phyloP scores from a whole-genome alignment of 2,888 invertebrate genomes.

The Osmoderma eremita region DNA sequence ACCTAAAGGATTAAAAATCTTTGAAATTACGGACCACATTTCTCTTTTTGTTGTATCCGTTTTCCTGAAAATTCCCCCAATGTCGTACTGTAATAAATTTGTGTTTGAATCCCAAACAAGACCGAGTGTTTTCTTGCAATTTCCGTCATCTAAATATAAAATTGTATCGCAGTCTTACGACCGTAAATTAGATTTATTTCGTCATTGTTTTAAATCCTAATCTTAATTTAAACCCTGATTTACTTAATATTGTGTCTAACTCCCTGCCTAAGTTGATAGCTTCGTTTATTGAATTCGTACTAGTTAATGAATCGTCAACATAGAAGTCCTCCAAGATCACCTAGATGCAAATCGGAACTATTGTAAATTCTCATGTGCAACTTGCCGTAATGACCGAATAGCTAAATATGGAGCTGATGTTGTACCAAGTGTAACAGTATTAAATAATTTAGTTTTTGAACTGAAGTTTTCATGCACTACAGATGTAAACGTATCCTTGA shows the following conservation, averaged over 20 bases:
- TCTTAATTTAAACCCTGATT: slow-evolving; percentile 27
- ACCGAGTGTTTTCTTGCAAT: slow-evolving; percentile 15
- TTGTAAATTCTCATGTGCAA: slow-evolving; percentile 13
- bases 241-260: slow-evolving; percentile 13
- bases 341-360: slow-evolving; percentile 4
- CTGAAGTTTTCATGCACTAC: too few species aligned
- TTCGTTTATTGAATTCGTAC: slow-evolving; percentile 4
- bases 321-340: slow-evolving; percentile 35
- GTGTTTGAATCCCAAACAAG: slow-evolving; percentile 23
- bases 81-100: slow-evolving; percentile 24
- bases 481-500: neutral
- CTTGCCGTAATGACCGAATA: slow-evolving; percentile 27
- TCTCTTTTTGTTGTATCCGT: slow-evolving; percentile 19
- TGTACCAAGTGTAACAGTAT: slow-evolving; percentile 40
- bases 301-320: slow-evolving; percentile 40
- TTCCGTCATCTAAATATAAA: neutral
- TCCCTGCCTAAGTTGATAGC: neutral
- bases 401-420: slow-evolving; percentile 39
- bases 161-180: neutral
- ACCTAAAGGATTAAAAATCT: slow-evolving; percentile 40
- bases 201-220: slow-evolving; percentile 4
- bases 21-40: slow-evolving; percentile 24
- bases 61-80: neutral
- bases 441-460: neutral
- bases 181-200: slow-evolving; percentile 2